Base-by-base conservation (phyloP, 2,113 vertebrate genomes). In the Oophaga pumilio region DNA sequence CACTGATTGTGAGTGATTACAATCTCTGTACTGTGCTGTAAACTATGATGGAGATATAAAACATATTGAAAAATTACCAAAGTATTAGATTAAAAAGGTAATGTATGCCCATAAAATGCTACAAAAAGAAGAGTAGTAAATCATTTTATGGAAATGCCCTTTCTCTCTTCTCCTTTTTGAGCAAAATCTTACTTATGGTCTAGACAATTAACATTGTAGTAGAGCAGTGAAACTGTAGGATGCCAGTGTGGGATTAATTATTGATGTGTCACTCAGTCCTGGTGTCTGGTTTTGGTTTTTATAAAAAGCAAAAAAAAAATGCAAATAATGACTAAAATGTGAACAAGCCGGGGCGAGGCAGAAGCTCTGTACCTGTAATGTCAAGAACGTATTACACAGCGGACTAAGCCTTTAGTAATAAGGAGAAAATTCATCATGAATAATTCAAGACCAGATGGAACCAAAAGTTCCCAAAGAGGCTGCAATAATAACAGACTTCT, bases 371-470 rank as follows among this genome's bases (percentile, higher is more conserved):
- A 74, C 71, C 71, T 74, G 71, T 74, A 50, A 74, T 74, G 71
- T 74, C 71, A 74, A 50, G 43, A 50, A 12, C 18, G 26, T 74
- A 74, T 74, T 74, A 74, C 71, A 74, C 43, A 3, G 71, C 11
- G 71, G 71, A 74, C 43, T 74, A 8, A 50, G 71, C 71, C 43
- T 50, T 20, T 18, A 74, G 28, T 73, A 28, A 18, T 43, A 73
- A 73, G 28, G 8, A 43, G 71, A 33, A 74, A 74, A 74, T 50
- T 74, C 33, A 74, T 50, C 43, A 74, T 74, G 71, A 74, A 74
- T 74, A 49, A 74, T 74, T 74, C 71, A 74, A 22, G 33, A 74
- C 71, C 71, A 74, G 71, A 74, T 74, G 71, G 71, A 74, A 74
- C 33, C 43, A 11, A 74, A 74, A 22, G 43, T 74, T 74, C 43